Base-by-base conservation (phyloP, 2,888 invertebrate species). In the Ischnus inquisitorius region DNA sequence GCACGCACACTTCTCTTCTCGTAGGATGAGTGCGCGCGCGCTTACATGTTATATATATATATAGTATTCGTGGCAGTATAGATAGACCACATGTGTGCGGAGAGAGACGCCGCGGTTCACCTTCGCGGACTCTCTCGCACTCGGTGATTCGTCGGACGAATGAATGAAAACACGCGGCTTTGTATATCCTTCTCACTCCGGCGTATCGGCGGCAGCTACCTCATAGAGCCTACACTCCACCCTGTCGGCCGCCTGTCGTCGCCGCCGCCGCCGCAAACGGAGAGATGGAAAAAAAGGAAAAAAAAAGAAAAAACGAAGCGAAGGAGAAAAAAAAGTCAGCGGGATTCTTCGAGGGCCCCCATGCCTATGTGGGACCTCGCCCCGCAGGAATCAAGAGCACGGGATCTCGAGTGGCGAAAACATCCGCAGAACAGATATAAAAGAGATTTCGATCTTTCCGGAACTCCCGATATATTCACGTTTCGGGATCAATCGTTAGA, bases 161-260 rank as follows among this genome's bases (percentile, higher is more conserved):
- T 79, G 79, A 84, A 82, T 82, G 82, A 79, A 82, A 79, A 79
- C 54, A 72, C 60, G 46, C 68, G 16, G 22, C 12, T 14, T 12
- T 71, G 48, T 67, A 4, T 60, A 5, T 5, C 67, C 43, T 39
- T 64, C 64, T 25, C 64, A 16, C 74, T 51, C 51, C 60, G 60
- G 57, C 72, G 41, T 60, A 82, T 78, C 43, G 5, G 16, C 68
- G 34, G 48, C 62, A 67, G 28, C 57, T 68, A 67, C 72, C 51
- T 60, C 78, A 48, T 39, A 60, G 60, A 60, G 60, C 12, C 16
- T n/a, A 69, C 76, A 84, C 90, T 89, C 87, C 88, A 89, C 86
- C 87, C 88, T 89, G 88, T 89, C 89, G 86, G 85, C 84, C 85
- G 86, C 87, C 87, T 84, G 88, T 89, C 88, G 88, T 89, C 85